Evolutionary conservation across 2,888 invertebrate species (phyloP), one percentile per base, ranked within the genome.

Genomic region (Artemia sinica): DNA sequence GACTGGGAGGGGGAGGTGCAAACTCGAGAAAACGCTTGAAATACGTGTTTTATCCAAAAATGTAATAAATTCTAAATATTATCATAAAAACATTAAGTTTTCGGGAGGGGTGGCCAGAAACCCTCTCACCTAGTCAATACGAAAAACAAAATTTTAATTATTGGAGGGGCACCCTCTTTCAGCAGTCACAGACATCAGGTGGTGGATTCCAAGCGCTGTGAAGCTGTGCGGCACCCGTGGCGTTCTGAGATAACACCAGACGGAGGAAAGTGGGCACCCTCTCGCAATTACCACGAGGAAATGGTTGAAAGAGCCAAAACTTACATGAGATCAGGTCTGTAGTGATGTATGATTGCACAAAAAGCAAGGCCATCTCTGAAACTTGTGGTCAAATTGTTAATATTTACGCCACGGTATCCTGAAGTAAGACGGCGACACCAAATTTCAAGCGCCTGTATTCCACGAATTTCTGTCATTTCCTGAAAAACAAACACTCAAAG

Each of bases 321-420:
- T 91, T 81, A 94, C 94, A 95, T 92, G 75, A 95, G 83, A 78
- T 95, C 94, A 67, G 95, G 94, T 76, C 93, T 84, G 81, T 92
- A 94, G 79, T 91, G 89, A 81, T 95, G 94, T 76, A 95, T 92
- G 78, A 95, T 85, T 72, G 94, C 94, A 81, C 94, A 95, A 80
- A 95, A 95, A 70, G 91, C 94, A 73, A 94, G 84, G 70, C 95
- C 95, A 81, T 92, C 87, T 76, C 91, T 84, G 92, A 93, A 95
- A 11, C 92, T 91, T 72, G 91, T 90, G 72, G 92, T 92, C 92
- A 95, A 92, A 80, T 95, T 93, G 73, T 87, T 87, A 74, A 95
- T 86, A 77, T 86, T 86, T 72, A 95, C 92, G 75, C 91, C 88
- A 50, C 87, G 85, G 79, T 94, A 94, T 74, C 92, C 92, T 74